Conservation (phyloP, 2,113 vertebrate species). For the Tyto alba region DNA sequence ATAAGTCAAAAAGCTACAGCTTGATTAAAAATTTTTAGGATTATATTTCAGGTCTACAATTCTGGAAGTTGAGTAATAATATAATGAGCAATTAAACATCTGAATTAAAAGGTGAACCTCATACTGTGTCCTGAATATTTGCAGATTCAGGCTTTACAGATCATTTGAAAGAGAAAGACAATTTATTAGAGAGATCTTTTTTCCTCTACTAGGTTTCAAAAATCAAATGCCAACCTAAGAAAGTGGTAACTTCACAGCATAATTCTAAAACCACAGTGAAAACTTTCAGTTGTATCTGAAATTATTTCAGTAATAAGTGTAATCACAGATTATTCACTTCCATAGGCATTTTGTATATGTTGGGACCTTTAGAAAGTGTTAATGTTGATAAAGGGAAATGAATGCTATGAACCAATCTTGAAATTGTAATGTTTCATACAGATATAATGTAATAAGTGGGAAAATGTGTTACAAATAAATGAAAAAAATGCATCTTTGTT, state of each 20-base stretch:
- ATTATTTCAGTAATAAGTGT: not conserved
- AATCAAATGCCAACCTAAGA: not conserved
- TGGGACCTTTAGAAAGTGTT: not conserved
- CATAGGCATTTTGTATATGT: not conserved
- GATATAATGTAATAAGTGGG: not conserved
- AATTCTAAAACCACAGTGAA: not conserved
- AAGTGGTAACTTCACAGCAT: not conserved
- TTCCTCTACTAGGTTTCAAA: not conserved
- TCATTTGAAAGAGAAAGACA: not conserved
- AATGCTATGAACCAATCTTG: not conserved
- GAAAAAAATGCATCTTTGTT: not conserved
- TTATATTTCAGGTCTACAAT: not conserved
- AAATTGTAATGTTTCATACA: not conserved
- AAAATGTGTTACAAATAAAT: not conserved
- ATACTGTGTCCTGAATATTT: not conserved
- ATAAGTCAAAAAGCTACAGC: not conserved
- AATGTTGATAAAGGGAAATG: not conserved
- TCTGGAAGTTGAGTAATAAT: not conserved
- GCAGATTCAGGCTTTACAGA: not conserved
- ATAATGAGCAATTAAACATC: not conserved
- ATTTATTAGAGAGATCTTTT: not conserved
- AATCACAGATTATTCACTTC: not conserved
- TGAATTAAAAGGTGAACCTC: constrained; percentile 17
- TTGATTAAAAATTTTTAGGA: not conserved
- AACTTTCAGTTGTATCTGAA: not conserved